Conservation (phyloP, 2,797 vertebrate species). For the Melanotaenia boesemani region DNA sequence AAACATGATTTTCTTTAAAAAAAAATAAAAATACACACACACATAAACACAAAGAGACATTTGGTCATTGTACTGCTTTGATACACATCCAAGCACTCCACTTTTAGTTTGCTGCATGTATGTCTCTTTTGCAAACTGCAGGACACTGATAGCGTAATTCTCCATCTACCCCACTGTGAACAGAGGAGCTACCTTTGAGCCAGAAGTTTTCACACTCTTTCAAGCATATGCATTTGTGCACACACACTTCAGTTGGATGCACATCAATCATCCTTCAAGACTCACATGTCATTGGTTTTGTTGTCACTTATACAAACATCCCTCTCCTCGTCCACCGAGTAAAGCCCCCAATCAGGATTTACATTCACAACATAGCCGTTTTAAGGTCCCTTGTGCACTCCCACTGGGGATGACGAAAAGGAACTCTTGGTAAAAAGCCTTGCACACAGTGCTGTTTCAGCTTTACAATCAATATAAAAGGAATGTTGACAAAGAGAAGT, state of each 20-base stretch:
- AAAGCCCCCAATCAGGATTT: conserved; percentile 75
- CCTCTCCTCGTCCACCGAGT: conserved; percentile 43
- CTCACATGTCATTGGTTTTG: conserved; percentile 67
- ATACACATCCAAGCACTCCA: conserved; percentile 31
- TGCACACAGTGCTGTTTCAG: conserved; percentile 26
- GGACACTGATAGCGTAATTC: conserved; percentile 52
- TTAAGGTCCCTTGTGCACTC: conserved; percentile 31
- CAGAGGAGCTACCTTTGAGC: conserved; percentile 39
- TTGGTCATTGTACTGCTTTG: conserved; percentile 53
- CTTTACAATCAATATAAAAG: conserved; percentile 21
- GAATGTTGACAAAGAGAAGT: conserved; percentile 17
- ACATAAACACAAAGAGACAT: conserved; percentile 26
- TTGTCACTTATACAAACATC: conserved; percentile 59
- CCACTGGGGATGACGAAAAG: conserved; percentile 19
- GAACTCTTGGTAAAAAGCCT: conserved; percentile 10
- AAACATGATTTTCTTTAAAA: conserved; percentile 26
- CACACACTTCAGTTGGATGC: conserved; percentile 41
- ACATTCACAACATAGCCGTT: conserved; percentile 55
- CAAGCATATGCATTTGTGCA: not conserved
- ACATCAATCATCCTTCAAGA: conserved; percentile 69
- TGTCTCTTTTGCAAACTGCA: conserved; percentile 40
- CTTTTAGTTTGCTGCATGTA: conserved; percentile 15
- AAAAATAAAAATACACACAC: not conserved
- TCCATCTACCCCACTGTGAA: conserved; percentile 51
- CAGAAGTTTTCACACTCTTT: conserved; percentile 5